Evolutionary conservation across 2,797 vertebrate genomes (phyloP), one percentile per base, ranked within the genome.

Genomic region (Tokudaia tokunoshimensis): DNA sequence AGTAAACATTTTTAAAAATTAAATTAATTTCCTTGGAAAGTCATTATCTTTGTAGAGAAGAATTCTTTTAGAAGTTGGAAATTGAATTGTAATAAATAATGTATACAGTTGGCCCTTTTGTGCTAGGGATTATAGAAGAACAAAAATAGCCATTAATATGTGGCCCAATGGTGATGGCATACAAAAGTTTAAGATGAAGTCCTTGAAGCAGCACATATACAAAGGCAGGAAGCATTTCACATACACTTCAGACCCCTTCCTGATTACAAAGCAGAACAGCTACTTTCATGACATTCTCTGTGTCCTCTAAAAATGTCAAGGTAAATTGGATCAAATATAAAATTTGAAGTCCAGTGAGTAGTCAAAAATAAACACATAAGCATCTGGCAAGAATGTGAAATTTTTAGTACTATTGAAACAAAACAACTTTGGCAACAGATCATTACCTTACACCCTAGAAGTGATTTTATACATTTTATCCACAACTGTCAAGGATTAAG

Each of bases 1-100:
- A 75, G 41, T 72, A 70, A 96, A 89, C 67, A 41, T 82, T 85
- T 85, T 97, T 57, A 79, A 82, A 96, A 89, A 57, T 95, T 80
- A 75, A 89, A 85, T 74, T 47, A 87, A 70, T 83, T 41, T 87
- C 55, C 55, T 41, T 52, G 82, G 89, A 90, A 95, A 86, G 83
- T 86, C 75, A 86, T 6, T 44, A 24, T 76, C 31, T 89, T 89
- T 75, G 19, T 61, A 47, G 20, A 41, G 11, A 57, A 93, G 31
- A 34, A 94, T 57, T 89, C 22, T 82, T 94, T 86, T 55, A 90
- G 67, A 95, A 92, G 52, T 78, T 81, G 20, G 67, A 96, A 87
- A 82, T 83, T 81, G 34, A 94, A 89, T 37, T 76, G 31, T 65
- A 55, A 85, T 85, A 92, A 96, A 92, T 89, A 94, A 93, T 80